These are phyloP conservation scores for Oscheius sp. DNA, from an alignment of 2,888 invertebrate genomes.

Conservation along the genomic window DNA sequence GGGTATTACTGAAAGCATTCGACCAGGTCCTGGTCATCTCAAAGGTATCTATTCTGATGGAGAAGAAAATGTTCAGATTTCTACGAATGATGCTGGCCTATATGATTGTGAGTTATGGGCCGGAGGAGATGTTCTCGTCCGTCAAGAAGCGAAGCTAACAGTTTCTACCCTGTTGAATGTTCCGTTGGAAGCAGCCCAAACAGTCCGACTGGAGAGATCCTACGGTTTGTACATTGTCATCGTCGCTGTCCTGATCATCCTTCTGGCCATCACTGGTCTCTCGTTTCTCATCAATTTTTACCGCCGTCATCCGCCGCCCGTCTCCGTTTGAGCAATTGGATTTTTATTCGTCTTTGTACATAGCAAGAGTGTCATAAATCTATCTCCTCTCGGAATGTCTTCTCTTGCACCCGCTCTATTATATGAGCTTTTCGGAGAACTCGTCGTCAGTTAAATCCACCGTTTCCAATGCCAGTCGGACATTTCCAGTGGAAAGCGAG, in stretches of 20 bases:
- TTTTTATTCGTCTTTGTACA: constrained; percentile 18
- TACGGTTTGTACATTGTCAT: not conserved
- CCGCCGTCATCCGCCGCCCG: not conserved
- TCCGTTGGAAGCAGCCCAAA: constrained; percentile 12
- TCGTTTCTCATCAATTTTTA: not conserved
- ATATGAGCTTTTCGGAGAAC: constrained; percentile 28
- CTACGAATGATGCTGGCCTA: constrained; percentile 40
- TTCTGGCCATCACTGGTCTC: not conserved
- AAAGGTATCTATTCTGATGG: constrained; percentile 7
- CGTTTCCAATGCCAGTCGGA: constrained; percentile 14
- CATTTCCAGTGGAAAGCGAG: constrained; percentile 16
- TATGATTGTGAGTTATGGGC: constrained; percentile 55
- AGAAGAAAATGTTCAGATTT: constrained; percentile 3
- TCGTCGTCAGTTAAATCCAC: constrained; percentile 29
- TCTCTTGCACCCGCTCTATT: not conserved
- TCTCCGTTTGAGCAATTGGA: constrained; percentile 8
- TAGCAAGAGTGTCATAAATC: constrained; percentile 12
- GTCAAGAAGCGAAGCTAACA: constrained; percentile 31
- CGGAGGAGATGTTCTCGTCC: constrained; percentile 37
- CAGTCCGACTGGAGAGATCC: not conserved
- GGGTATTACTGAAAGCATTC: constrained; percentile 16
- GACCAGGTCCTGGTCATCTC: constrained; percentile 29
- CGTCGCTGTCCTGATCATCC: not conserved
- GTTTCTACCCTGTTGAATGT: not conserved
- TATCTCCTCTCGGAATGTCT: not conserved